Percentiles rank a stretch among this genome's conserved stretches.
phyloP scores from a whole-genome alignment of 2,888 invertebrate genomes.

The Hedya salicella region DNA sequence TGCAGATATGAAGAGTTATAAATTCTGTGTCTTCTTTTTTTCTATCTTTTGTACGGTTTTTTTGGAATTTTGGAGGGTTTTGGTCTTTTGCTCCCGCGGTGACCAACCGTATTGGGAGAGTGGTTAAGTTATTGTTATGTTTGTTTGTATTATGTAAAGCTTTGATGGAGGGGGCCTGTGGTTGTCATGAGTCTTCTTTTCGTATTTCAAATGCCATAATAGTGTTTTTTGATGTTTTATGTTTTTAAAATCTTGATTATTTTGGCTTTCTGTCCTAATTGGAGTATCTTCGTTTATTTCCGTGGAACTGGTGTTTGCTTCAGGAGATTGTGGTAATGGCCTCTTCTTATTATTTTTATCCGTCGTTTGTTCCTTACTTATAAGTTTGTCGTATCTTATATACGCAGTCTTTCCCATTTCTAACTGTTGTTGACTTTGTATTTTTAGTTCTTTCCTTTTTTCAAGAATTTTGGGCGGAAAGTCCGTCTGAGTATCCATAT shows the following conservation, averaged over 20 bases:
- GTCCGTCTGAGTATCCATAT: neutral
- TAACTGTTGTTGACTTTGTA: neutral
- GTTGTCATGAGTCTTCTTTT: neutral
- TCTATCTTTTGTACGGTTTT: too few species aligned
- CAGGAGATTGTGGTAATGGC: neutral
- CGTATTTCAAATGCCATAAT: neutral
- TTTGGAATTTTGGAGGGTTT: neutral
- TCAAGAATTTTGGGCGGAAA: neutral
- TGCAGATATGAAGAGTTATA: too few species aligned
- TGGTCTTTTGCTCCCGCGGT: neutral
- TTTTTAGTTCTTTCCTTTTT: neutral
- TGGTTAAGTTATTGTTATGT: neutral
- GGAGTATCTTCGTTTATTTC: neutral
- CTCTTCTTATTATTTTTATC: neutral
- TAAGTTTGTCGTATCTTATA: neutral
- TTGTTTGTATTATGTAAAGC: neutral
- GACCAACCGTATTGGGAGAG: neutral
- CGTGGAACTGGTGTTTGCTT: neutral
- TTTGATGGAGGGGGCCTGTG: neutral
- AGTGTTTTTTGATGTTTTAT: neutral
- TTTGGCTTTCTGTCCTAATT: neutral
- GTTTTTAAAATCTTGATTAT: neutral
- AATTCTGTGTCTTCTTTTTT: too few species aligned
- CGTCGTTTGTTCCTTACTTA: neutral
- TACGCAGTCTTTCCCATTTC: neutral